Evolutionary conservation across 2,888 invertebrate genomes (phyloP), one percentile per base, ranked within the genome.

Genomic region (Rutpela maculata): DNA sequence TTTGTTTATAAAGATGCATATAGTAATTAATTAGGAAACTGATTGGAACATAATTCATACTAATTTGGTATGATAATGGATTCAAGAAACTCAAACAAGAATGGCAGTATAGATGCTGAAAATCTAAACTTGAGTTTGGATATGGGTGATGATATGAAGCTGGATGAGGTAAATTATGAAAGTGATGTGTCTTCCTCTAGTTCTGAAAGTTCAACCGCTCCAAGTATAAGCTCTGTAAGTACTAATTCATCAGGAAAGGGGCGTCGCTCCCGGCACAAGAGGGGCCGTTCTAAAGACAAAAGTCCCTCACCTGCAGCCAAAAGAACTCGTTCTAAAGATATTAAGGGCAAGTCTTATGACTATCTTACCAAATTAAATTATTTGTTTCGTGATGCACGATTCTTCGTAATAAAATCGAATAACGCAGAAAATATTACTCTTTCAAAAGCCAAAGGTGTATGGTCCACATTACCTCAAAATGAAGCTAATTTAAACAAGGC

Each of bases 391-490:
- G 98, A 98, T 89, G 96, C 99, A 67, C 93, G 95, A 82, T 99
- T 98, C 91, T 99, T 98, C 91, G 93, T 99, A 76, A 98, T 99
- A 86, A 99, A 99, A 91, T 98, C 98, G 69, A 99, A 98, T 90
- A 99, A 99, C 90, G 96, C 96, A 77, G 99, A 99, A 90, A 99
- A 99, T 90, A 96, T 99, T 70, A 95, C 96, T 50, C 89, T 99
- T 77, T 97, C 98, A 0, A 99, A 99, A 90, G 96, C 95, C 17
- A 97, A 97, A 91, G 97, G 97, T 79, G 98, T 99, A 5, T 99
- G 99, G 99, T 98, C 99, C 3, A 99, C 99, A 3, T 93, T 98
- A 76, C 98, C 98, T 3, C 97, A 98, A 89, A 99, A 99, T 90
- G 99, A 99, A 91, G 95, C 96, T 0, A 97, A 98, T 90, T 92